These are phyloP conservation scores for Drosophila lini DNA, from an alignment of 1,140 invertebrate genomes.

Conservation along the genomic window DNA sequence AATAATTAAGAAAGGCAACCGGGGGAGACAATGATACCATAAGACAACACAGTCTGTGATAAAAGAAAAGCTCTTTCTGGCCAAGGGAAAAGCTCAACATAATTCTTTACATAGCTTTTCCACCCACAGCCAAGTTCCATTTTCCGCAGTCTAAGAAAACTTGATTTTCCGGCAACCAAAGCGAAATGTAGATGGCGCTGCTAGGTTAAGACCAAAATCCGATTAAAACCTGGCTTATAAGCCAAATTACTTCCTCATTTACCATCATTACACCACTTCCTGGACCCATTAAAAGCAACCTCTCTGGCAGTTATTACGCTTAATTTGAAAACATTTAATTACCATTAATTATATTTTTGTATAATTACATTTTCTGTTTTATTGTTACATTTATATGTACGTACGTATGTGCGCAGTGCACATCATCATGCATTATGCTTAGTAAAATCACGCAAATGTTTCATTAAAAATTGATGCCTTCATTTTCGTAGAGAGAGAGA, in stretches of 20 bases:
- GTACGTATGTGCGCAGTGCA: slow-evolving; percentile 39
- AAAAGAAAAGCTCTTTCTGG: slow-evolving; percentile 9
- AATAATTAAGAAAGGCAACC: slow-evolving; percentile 44
- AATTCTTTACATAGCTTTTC: slow-evolving; percentile 6
- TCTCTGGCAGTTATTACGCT: slow-evolving; percentile 51
- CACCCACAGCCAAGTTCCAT: background rate
- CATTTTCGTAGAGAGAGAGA: slow-evolving; percentile 60
- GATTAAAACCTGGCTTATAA: background rate
- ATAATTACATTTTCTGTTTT: slow-evolving; percentile 77
- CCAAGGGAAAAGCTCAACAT: background rate
- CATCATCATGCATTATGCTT: slow-evolving; percentile 67
- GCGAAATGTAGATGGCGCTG: slow-evolving; percentile 37
- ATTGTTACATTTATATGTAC: slow-evolving; percentile 65
- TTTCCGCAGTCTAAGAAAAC: slow-evolving; percentile 26
- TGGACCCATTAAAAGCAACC: slow-evolving; percentile 10
- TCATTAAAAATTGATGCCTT: slow-evolving; percentile 72
- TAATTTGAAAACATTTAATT: slow-evolving; percentile 77
- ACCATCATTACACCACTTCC: slow-evolving; percentile 22
- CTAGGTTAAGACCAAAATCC: background rate
- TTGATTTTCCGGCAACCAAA: background rate
- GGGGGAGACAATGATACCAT: background rate
- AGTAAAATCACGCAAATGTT: slow-evolving; percentile 79
- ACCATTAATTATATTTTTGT: slow-evolving; percentile 79
- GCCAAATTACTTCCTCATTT: slow-evolving; percentile 25
- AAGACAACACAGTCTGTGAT: slow-evolving; percentile 8